Evolutionary conservation across 2,888 invertebrate genomes (phyloP).

Genomic region (Electrophaes corylata): DNA sequence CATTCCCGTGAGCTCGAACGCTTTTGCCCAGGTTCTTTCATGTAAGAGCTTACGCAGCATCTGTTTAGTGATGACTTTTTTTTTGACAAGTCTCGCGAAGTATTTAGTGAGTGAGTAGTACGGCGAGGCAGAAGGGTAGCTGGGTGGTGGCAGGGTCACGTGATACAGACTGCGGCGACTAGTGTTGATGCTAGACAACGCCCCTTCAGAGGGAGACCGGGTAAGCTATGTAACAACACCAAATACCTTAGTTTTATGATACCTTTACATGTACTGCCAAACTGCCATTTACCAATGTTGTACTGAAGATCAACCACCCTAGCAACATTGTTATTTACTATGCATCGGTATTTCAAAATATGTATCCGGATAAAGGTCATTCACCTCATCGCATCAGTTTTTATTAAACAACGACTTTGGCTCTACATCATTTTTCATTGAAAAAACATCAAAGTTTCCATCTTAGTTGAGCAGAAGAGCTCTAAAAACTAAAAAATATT

Average conservation of each 20-base stretch:
- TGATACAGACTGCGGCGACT: slow-evolving; percentile 82
- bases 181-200: slow-evolving; percentile 81
- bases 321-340: neutral
- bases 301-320: neutral
- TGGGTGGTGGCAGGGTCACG: slow-evolving; percentile 88
- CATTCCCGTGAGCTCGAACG: slow-evolving; percentile 74
- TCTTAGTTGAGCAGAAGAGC: too few relatives aligned
- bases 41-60: slow-evolving; percentile 91
- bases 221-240: slow-evolving; percentile 76
- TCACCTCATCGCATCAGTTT: neutral
- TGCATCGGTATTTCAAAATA: neutral
- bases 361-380: neutral
- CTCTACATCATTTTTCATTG: too few relatives aligned
- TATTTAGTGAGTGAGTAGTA: slow-evolving; percentile 91
- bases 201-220: slow-evolving; percentile 82
- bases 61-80: slow-evolving; percentile 88
- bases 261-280: slow-evolving; percentile 19
- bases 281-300: slow-evolving; percentile 5
- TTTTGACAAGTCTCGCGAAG: slow-evolving; percentile 89
- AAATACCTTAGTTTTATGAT: slow-evolving; percentile 53
- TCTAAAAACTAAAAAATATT: too few relatives aligned
- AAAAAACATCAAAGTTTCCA: neutral
- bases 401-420: neutral
- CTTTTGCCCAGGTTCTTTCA: slow-evolving; percentile 80
- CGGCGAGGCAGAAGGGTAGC: slow-evolving; percentile 90